Evolutionary conservation across 2,113 vertebrate genomes (phyloP).

Genomic region (Diadophis punctatus): DNA sequence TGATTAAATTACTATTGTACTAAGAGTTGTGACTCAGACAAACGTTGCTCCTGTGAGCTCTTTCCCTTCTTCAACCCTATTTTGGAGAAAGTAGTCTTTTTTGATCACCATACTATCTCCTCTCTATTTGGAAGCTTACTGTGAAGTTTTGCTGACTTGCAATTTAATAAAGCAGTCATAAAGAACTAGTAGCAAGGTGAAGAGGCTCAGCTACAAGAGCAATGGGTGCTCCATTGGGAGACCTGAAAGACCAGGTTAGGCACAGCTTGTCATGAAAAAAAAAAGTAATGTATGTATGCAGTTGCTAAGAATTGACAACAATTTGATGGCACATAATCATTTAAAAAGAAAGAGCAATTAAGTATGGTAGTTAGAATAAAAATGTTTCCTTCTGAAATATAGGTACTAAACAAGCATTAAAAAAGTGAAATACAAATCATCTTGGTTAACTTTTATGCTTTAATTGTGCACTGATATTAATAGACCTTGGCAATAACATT

Average conservation of each 20-base stretch:
- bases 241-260: background rate
- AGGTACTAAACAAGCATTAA: background rate
- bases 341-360: background rate
- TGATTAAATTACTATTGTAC: background rate
- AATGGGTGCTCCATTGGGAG: background rate
- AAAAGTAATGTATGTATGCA: background rate
- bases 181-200: background rate
- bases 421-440: background rate
- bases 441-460: background rate
- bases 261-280: background rate
- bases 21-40: background rate
- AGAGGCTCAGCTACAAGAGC: background rate
- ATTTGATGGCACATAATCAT: background rate
- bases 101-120: background rate
- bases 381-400: background rate
- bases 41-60: background rate
- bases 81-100: background rate
- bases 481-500: background rate
- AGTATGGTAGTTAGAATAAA: background rate
- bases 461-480: background rate
- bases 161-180: background rate
- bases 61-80: background rate
- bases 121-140: background rate
- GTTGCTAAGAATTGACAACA: background rate
- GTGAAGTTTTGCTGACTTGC: background rate